Conservation (phyloP, 2,888 invertebrate genomes). For the Cinara cedri region DNA sequence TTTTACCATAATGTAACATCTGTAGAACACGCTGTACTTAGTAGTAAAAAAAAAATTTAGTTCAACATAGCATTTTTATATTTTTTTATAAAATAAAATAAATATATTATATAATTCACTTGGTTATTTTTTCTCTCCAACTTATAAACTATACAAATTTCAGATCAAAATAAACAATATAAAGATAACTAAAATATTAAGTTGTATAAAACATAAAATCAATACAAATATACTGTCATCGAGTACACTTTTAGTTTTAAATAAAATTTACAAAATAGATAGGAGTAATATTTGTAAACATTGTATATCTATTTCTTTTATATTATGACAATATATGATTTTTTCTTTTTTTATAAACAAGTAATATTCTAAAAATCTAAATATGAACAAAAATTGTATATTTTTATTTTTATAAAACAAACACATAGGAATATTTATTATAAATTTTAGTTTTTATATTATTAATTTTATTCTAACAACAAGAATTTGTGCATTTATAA, state of each 20-base stretch:
- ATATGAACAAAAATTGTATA: slow-evolving; percentile 8
- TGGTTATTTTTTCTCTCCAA: slow-evolving; percentile 4
- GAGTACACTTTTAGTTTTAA: background rate
- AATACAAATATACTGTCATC: slow-evolving; percentile 12
- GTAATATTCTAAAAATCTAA: background rate
- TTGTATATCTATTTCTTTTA: slow-evolving; percentile 5
- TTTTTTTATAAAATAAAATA: too few species aligned
- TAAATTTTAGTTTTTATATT: slow-evolving; percentile 10
- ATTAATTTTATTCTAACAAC: slow-evolving; percentile 27
- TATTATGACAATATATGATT: background rate
- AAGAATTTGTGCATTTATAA: slow-evolving; percentile 30
- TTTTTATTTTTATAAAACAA: slow-evolving; percentile 15
- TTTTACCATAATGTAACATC: too few species aligned
- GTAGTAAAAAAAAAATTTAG: too few species aligned
- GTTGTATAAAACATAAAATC: background rate
- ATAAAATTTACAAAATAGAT: background rate
- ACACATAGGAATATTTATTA: slow-evolving; percentile 16
- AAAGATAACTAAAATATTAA: slow-evolving; percentile 1
- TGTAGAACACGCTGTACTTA: too few species aligned
- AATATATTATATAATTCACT: background rate
- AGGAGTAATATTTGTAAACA: background rate
- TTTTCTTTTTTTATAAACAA: too few species aligned
- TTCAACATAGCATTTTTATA: too few species aligned
- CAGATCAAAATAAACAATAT: slow-evolving; percentile 35
- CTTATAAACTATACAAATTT: slow-evolving; percentile 40